Evolutionary conservation across 2,888 invertebrate genomes (phyloP), one percentile per base, ranked within the genome.

Genomic region (Aporophyla nigra): DNA sequence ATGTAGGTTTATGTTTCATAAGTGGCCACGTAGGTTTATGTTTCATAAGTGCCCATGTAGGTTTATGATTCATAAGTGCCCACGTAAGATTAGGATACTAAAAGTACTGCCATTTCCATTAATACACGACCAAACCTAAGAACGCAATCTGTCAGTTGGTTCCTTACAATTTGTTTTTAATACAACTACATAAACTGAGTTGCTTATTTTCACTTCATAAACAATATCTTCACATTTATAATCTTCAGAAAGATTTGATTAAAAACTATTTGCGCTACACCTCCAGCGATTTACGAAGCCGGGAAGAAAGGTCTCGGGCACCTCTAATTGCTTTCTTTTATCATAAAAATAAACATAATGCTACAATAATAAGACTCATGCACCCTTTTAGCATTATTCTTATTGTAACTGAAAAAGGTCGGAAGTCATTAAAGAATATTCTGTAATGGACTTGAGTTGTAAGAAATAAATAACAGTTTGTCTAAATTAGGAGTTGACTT

Each of bases 371-470:
- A 65, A 74, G 21, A 74, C n/a, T 71, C 76, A 71, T 69, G 49
- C 40, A 83, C 70, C 80, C 80, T 84, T 83, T 84, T 74, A 80
- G 62, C 70, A 10, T 63, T 46, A 33, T 56, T 73, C 58, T 71
- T 67, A 54, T 67, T 74, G 70, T 71, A 54, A 72, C 49, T 61
- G 27, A 58, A 69, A 53, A 75, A 68, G 46, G 73, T 71, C 68
- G 80, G 84, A 84, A 76, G 68, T 73, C 59, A 65, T 76, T 76
- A 73, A 21, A 56, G 19, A 65, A 33, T 4, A n/a, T 72, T 75
- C 54, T 78, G 1, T 79, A 83, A 83, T 79, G 75, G 72, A 73
- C 7, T 80, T 69, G 0, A 66, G 80, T n/a, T 80, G 80, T 75
- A 70, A 56, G 19, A 40, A 75, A 74, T 58, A 70, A 56, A 46